Evolutionary conservation across 2,888 invertebrate genomes (phyloP).

Genomic region (Apeira syringaria): DNA sequence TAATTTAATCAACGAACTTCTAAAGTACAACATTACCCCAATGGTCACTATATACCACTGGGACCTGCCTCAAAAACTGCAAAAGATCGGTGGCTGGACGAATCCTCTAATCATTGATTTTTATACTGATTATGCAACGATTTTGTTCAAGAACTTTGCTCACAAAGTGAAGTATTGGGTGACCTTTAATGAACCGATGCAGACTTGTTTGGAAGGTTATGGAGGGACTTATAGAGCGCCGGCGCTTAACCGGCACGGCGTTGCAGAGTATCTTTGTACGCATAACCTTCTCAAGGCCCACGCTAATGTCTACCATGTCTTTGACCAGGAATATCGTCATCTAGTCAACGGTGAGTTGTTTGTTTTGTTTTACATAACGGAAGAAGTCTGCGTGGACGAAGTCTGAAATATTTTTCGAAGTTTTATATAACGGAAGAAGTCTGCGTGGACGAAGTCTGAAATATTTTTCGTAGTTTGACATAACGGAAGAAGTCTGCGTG

Average conservation of each 20-base stretch:
- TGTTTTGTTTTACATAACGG: neutral
- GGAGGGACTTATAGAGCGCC: slow-evolving; percentile 85
- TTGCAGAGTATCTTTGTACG: slow-evolving; percentile 87
- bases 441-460: too few species aligned
- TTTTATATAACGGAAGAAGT: too few species aligned
- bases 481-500: too few species aligned
- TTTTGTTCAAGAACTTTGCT: slow-evolving; percentile 85
- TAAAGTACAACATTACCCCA: slow-evolving; percentile 87
- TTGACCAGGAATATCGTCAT: slow-evolving; percentile 82
- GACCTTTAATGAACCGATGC: slow-evolving; percentile 90
- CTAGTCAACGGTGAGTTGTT: slow-evolving; percentile 73
- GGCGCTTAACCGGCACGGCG: slow-evolving; percentile 82
- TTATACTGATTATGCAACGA: slow-evolving; percentile 85
- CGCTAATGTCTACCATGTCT: slow-evolving; percentile 87
- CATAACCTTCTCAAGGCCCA: slow-evolving; percentile 90
- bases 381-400: too few species aligned
- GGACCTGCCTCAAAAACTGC: slow-evolving; percentile 87
- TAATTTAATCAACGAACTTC: slow-evolving; percentile 88
- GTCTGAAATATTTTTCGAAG: too few species aligned
- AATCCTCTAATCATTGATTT: slow-evolving; percentile 86
- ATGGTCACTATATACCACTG: slow-evolving; percentile 89
- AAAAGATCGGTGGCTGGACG: slow-evolving; percentile 87
- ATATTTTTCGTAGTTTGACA: too few species aligned
- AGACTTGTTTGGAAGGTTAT: slow-evolving; percentile 80
- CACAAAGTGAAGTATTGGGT: slow-evolving; percentile 88